Evolutionary conservation across 2,888 invertebrate genomes (phyloP).

Genomic region (Agrochola litura): DNA sequence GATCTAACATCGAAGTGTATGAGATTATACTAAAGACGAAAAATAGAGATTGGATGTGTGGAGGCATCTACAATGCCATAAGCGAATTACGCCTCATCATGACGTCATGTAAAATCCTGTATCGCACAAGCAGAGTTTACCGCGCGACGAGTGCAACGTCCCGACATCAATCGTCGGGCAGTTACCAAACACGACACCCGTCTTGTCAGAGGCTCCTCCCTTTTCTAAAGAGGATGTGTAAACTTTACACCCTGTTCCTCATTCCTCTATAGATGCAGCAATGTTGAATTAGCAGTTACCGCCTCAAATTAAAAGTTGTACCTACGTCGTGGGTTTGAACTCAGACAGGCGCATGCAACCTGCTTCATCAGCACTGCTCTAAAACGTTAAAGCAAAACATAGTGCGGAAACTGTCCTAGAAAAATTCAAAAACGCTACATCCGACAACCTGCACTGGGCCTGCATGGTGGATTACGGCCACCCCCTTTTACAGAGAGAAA

Average conservation of each 20-base stretch:
- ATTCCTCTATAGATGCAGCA: too few relatives aligned
- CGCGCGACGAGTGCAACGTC: too few relatives aligned
- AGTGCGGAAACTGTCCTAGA: not conserved
- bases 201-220: too few relatives aligned
- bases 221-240: too few relatives aligned
- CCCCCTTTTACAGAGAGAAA: not conserved
- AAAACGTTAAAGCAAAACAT: not conserved
- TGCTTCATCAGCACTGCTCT: not conserved
- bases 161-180: too few relatives aligned
- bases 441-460: not conserved
- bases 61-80: too few relatives aligned
- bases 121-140: too few relatives aligned
- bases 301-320: not conserved
- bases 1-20: not conserved
- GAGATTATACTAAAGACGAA: not conserved
- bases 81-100: too few relatives aligned
- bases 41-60: not conserved
- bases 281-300: not conserved
- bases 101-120: too few relatives aligned
- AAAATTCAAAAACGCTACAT: not conserved
- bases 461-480: not conserved
- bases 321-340: not conserved
- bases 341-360: not conserved
- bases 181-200: too few relatives aligned
- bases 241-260: too few relatives aligned